phyloP scores from a whole-genome alignment of 2,888 invertebrate genomes.

The Pimpla rufipes region DNA sequence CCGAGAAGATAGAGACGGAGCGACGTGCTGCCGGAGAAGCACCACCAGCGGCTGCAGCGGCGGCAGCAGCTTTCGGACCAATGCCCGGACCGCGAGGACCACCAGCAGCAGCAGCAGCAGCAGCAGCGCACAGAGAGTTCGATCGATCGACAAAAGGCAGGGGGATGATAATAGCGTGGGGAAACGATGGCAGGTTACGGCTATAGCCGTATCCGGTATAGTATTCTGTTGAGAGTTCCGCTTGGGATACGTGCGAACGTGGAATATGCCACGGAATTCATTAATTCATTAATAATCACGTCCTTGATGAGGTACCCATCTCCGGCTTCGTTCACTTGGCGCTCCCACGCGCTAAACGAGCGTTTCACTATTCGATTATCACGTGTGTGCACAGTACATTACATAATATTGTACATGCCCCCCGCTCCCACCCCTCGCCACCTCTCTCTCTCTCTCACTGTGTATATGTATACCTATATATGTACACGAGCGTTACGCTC shows the following conservation, averaged over 20 bases:
- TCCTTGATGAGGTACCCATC: conserved; percentile 59
- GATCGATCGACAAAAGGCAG: conserved; percentile 63
- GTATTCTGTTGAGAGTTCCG: conserved; percentile 37
- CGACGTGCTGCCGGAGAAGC: conserved; percentile 8
- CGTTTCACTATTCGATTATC: conserved; percentile 64
- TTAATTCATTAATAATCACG: conserved; percentile 68
- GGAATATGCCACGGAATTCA: conserved; percentile 59
- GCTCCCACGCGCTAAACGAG: conserved; percentile 49
- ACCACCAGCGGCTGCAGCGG: conserved; percentile 5
- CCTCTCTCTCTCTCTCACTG: too few relatives aligned
- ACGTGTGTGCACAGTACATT: conserved; percentile 47
- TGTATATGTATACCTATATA: neutral
- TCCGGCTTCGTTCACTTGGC: conserved; percentile 39
- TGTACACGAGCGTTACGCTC: conserved; percentile 17
- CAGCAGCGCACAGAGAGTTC: conserved; percentile 42
- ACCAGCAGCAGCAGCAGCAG: neutral
- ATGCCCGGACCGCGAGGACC: conserved; percentile 52
- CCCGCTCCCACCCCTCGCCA: too few relatives aligned
- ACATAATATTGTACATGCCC: conserved; percentile 51
- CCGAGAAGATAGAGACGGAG: conserved; percentile 19
- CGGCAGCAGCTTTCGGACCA: conserved; percentile 40
- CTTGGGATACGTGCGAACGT: conserved; percentile 42
- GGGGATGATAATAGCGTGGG: conserved; percentile 58
- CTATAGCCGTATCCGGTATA: conserved; percentile 26
- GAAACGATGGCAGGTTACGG: conserved; percentile 53